A percentile compares a stretch with the other conserved stretches of the same genome.
Conservation (phyloP, 2,113 vertebrate species). For the Kryptolebias marmoratus region DNA sequence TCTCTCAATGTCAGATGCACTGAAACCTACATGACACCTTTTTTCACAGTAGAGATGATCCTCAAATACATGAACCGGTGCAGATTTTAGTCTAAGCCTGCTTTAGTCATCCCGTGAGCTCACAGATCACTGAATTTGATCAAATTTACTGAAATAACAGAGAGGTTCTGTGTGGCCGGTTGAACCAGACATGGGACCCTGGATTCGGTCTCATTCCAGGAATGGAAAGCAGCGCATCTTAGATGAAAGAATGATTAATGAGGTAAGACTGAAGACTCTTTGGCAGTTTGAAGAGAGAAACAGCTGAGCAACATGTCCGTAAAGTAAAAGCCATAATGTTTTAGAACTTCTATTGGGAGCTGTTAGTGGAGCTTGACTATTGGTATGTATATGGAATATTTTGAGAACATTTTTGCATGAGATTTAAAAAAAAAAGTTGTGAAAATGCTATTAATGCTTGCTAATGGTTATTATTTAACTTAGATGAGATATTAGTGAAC, state of each 20-base stretch:
- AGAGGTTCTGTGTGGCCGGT: not conserved
- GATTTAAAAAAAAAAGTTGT: no score
- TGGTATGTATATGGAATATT: no score
- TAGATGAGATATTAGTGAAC: no score
- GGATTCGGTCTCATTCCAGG: slow-evolving; percentile 58
- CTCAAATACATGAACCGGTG: not conserved
- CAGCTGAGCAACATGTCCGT: not conserved
- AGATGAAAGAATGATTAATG: slow-evolving; percentile 55
- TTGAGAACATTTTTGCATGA: no score
- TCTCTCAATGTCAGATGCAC: slow-evolving; percentile 8
- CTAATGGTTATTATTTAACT: no score
- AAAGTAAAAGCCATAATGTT: not conserved
- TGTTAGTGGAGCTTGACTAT: not conserved
- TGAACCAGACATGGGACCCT: slow-evolving; percentile 59
- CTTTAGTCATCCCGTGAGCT: slow-evolving; percentile 9
- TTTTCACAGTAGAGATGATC: slow-evolving; percentile 27
- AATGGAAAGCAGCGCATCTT: slow-evolving; percentile 47
- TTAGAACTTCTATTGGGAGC: not conserved
- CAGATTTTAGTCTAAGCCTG: not conserved
- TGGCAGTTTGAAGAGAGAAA: slow-evolving; percentile 4
- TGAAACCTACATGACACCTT: slow-evolving; percentile 13
- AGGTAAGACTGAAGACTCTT: slow-evolving; percentile 63
- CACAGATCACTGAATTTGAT: slow-evolving; percentile 18
- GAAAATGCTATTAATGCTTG: no score
- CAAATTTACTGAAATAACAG: slow-evolving; percentile 21